These are phyloP conservation scores for Oncorhynchus kisutch DNA, from an alignment of 2,113 vertebrate species.

Conservation along the genomic window DNA sequence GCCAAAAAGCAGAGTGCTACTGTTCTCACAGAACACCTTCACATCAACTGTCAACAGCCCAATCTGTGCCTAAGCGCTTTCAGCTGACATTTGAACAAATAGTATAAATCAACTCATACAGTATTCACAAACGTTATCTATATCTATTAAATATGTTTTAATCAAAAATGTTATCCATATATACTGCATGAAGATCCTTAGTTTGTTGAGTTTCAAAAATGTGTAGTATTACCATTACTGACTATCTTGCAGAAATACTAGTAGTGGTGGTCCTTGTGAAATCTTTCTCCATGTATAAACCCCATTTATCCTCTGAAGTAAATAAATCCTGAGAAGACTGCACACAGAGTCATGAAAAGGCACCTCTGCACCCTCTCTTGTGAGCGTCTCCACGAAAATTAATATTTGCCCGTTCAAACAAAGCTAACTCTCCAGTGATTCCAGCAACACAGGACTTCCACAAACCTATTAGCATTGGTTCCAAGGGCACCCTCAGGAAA, in stretches of 20 bases:
- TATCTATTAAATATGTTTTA: neutral
- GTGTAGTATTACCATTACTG: neutral
- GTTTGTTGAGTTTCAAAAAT: neutral
- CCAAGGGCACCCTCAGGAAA: constrained; percentile 76
- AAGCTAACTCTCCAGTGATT: constrained; percentile 79
- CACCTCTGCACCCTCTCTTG: constrained; percentile 67
- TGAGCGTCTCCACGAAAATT: constrained; percentile 73
- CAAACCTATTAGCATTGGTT: constrained; percentile 82
- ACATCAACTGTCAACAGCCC: constrained; percentile 91
- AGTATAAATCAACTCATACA: neutral
- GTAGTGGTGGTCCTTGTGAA: neutral
- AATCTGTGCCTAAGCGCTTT: constrained; percentile 82
- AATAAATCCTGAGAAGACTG: neutral
- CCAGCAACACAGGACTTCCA: constrained; percentile 76
- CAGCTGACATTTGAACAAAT: neutral
- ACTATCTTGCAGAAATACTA: neutral
- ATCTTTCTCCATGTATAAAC: neutral
- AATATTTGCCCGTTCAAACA: constrained; percentile 83
- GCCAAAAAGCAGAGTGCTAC: constrained; percentile 88
- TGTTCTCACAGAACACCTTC: constrained; percentile 87
- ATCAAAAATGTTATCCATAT: neutral
- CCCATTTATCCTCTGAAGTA: neutral
- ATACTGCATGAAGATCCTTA: neutral
- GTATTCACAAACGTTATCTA: neutral
- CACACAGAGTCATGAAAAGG: neutral